Base-by-base conservation (phyloP, 2,888 invertebrate genomes). In the Ochropleura plecta region DNA sequence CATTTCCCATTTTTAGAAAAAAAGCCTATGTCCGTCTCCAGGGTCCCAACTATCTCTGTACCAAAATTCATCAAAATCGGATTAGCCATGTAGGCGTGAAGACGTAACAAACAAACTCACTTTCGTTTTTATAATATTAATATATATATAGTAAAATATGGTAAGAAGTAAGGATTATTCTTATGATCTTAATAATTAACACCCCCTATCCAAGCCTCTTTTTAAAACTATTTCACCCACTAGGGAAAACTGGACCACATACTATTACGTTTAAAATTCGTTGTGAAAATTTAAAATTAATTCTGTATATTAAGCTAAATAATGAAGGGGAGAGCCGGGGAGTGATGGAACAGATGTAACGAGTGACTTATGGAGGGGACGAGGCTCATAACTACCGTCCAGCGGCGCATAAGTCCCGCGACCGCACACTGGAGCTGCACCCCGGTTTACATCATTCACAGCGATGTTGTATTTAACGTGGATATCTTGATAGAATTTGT, bases 361-460 rank as follows among this genome's bases (percentile, higher is more conserved):
- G 86, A 90, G 91, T 94, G 92, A 95, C 92, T 95, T 94, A 95
- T 92, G 90, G 88, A 85, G 89, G 91, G 90, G 85, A 85, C 88
- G 85, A 85, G 88, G 92, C 92, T 94, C 94, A 95, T 95, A 95
- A 95, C 95, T 95, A 95, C 84, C 89, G 92, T 90, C 92, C 91
- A 90, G 91, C 91, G 90, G 92, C 90, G 92, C 94, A 95, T 95
- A 95, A 95, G 94, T 95, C 94, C 91, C 90, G 91, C 89, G 90
- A 94, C 95, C 95, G 93, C 95, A 95, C 88, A 87, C 89, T 90
- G 90, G 88, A 89, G 89, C 89, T 91, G 91, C 90, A 90, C 84
- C 86, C 81, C 78, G 89, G 88, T 88, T 88, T 91, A 91, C 92
- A 93, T 93, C 93, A 93, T 91, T 94, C 91, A 93, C 89, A 80